Evolutionary conservation across 2,113 vertebrate genomes (phyloP).

Genomic region (Polypterus senegalus): DNA sequence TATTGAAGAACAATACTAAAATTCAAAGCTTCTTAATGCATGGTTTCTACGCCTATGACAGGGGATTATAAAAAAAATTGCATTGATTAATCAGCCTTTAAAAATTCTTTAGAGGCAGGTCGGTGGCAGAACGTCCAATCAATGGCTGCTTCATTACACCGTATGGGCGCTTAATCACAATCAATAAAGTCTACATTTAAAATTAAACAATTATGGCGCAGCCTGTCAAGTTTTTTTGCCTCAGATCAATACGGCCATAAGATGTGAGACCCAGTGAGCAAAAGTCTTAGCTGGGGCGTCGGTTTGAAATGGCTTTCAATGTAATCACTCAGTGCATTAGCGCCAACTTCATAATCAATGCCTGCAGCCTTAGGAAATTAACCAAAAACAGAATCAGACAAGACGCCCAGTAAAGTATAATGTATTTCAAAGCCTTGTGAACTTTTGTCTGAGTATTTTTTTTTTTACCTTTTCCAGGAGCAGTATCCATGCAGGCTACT

Average conservation of each 20-base stretch:
- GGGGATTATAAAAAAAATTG: constrained; percentile 22
- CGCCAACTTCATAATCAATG: constrained; percentile 1
- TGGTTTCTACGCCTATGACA: background rate
- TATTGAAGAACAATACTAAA: too few species aligned
- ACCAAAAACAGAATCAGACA: background rate
- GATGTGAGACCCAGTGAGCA: background rate
- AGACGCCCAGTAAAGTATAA: background rate
- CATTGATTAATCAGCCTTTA: constrained; percentile 34
- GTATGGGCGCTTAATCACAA: constrained; percentile 52
- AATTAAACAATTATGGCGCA: constrained; percentile 62
- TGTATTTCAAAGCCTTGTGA: too few species aligned
- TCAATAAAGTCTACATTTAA: constrained; percentile 53
- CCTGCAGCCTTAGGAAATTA: background rate
- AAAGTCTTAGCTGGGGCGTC: background rate
- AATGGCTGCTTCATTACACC: constrained; percentile 42
- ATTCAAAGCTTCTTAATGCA: too few species aligned
- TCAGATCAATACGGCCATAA: constrained; percentile 35
- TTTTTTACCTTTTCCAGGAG: too few species aligned
- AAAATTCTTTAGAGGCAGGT: constrained; percentile 30
- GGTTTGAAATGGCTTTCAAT: background rate
- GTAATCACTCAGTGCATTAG: constrained; percentile 10
- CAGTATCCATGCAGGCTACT: too few species aligned
- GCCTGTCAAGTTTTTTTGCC: constrained; percentile 38
- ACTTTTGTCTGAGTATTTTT: too few species aligned
- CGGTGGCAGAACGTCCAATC: constrained; percentile 23